phyloP scores from a whole-genome alignment of 2,888 invertebrate species.

The Drosophila incognita region DNA sequence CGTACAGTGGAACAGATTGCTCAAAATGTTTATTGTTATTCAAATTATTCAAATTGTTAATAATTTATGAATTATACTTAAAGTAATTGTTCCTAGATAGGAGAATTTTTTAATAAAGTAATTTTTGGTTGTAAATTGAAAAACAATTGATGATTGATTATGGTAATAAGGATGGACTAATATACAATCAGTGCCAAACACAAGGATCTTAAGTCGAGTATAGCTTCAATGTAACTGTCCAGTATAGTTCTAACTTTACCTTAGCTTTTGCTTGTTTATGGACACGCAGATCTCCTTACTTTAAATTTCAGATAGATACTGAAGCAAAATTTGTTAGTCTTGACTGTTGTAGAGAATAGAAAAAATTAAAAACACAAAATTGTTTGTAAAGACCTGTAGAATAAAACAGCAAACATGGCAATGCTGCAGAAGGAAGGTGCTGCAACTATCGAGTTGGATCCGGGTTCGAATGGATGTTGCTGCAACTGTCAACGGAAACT shows the following conservation, averaged over 20 bases:
- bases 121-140: too few relatives aligned
- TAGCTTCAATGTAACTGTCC: too few relatives aligned
- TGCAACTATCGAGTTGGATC: slow-evolving; percentile 3
- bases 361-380: slow-evolving; percentile 31
- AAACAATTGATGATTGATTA: too few relatives aligned
- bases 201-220: too few relatives aligned
- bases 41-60: background rate
- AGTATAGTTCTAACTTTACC: too few relatives aligned
- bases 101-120: too few relatives aligned
- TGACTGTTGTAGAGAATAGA: background rate
- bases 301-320: background rate
- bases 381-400: slow-evolving; percentile 32
- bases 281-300: background rate
- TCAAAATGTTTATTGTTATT: background rate
- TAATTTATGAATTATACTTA: background rate
- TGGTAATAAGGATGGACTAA: too few relatives aligned
- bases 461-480: slow-evolving; percentile 18
- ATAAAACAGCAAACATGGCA: slow-evolving; percentile 17
- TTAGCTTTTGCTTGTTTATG: background rate
- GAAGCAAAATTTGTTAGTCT: background rate
- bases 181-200: too few relatives aligned
- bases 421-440: slow-evolving; percentile 10
- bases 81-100: too few relatives aligned
- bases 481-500: slow-evolving; percentile 66
- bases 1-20: slow-evolving; percentile 34